A percentile compares a stretch with the other conserved stretches of the same genome.
Evolutionary conservation across 2,797 vertebrate genomes (phyloP).

Genomic region (Myotis vivesi): DNA sequence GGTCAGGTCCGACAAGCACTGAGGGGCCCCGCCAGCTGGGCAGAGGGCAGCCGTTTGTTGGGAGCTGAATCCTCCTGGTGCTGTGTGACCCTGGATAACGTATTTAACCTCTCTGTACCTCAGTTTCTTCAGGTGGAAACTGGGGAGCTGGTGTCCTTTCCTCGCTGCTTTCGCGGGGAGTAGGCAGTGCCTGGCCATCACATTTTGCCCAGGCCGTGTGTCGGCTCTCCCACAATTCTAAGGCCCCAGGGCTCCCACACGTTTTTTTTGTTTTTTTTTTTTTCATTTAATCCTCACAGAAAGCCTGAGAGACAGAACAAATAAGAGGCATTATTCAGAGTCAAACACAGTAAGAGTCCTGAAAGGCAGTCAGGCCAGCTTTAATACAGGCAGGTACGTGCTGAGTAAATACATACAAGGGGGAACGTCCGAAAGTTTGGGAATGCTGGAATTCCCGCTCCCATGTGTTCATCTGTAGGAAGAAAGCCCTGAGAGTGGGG

Average conservation of each 20-base stretch:
- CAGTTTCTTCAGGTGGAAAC: neutral
- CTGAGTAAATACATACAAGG: neutral
- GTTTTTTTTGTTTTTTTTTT: no score
- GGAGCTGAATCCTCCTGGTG: neutral
- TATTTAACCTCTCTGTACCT: neutral
- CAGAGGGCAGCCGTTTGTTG: neutral
- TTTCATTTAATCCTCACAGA: neutral
- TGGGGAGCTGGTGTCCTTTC: neutral
- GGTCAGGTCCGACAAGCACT: neutral
- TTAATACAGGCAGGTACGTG: neutral
- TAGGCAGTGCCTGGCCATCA: fast-evolving
- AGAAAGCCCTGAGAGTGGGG: neutral
- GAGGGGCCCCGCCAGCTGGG: neutral
- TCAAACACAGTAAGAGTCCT: neutral
- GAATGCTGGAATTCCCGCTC: neutral
- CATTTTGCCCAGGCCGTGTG: neutral
- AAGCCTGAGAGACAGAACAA: neutral
- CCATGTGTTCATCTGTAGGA: neutral
- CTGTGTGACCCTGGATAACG: neutral
- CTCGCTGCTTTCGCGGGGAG: neutral
- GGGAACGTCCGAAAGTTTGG: neutral
- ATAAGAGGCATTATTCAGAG: neutral
- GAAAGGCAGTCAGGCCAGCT: neutral
- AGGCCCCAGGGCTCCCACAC: no score
- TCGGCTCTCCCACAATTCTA: neutral